These are phyloP conservation scores for Pangasianodon hypophthalmus DNA, from an alignment of 2,113 vertebrate species.

Conservation along the genomic window DNA sequence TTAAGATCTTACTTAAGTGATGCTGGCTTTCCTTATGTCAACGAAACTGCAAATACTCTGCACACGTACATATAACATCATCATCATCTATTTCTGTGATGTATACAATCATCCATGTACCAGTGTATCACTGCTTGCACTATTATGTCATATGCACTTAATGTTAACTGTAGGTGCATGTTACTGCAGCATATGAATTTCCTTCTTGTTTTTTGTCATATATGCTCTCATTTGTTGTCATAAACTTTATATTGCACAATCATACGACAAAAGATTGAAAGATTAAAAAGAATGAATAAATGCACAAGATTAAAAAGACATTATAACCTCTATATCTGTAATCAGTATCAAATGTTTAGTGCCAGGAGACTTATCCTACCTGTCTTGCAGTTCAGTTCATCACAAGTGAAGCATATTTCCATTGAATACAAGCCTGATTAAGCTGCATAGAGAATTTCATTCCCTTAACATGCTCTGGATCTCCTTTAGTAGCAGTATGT, in stretches of 20 bases:
- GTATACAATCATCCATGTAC: not conserved
- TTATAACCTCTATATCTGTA: not conserved
- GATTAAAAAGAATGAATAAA: not conserved
- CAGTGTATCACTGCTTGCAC: not conserved
- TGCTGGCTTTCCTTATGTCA: not conserved
- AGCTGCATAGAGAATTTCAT: not conserved
- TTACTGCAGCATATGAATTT: not conserved
- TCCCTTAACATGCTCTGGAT: not conserved
- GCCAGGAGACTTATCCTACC: constrained; percentile 20
- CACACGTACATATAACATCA: not conserved
- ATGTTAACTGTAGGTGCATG: not conserved
- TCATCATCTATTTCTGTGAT: too few species aligned
- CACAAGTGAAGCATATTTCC: not conserved
- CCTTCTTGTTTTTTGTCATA: not conserved
- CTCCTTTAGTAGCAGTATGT: not conserved
- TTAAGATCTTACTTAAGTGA: too few species aligned
- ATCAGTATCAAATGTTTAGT: not conserved
- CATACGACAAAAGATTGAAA: not conserved
- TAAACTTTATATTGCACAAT: not conserved
- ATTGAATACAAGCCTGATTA: not conserved
- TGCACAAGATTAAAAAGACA: not conserved
- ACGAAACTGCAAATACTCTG: not conserved
- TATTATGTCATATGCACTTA: not conserved
- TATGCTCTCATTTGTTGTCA: not conserved
- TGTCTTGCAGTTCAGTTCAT: not conserved